These are phyloP conservation scores for Anhinga rufa DNA, from an alignment of 2,113 vertebrate genomes.

Conservation along the genomic window DNA sequence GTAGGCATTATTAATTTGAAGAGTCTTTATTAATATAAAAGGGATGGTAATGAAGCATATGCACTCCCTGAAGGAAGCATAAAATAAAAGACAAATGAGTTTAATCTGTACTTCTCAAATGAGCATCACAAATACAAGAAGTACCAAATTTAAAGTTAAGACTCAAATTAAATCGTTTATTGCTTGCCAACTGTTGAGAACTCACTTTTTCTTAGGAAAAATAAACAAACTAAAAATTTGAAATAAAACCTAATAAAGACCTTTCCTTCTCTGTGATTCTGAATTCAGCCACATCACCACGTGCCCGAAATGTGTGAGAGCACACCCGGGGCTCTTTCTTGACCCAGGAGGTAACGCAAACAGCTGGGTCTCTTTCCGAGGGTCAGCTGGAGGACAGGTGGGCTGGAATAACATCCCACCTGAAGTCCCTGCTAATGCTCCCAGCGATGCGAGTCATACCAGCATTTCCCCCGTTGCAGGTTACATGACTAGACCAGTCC, in stretches of 20 bases:
- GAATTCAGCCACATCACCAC: background rate
- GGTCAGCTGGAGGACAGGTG: background rate
- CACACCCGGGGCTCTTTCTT: background rate
- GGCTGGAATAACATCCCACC: background rate
- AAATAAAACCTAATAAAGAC: background rate
- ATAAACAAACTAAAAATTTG: background rate
- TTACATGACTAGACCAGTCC: background rate
- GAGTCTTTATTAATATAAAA: background rate
- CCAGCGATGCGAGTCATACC: background rate
- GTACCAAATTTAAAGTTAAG: background rate
- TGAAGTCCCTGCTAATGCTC: background rate
- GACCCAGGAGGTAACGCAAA: background rate
- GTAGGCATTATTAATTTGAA: background rate
- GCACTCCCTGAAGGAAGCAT: background rate
- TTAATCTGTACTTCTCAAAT: background rate
- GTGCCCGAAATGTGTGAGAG: background rate
- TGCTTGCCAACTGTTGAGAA: background rate
- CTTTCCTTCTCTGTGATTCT: background rate
- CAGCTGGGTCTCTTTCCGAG: background rate
- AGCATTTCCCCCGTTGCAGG: background rate
- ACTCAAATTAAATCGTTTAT: background rate
- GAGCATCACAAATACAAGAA: background rate
- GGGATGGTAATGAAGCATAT: background rate
- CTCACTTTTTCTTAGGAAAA: background rate
- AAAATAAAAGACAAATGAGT: background rate